These are phyloP conservation scores for Cynoglossus semilaevis DNA, from an alignment of 2,113 vertebrate genomes.

Conservation along the genomic window DNA sequence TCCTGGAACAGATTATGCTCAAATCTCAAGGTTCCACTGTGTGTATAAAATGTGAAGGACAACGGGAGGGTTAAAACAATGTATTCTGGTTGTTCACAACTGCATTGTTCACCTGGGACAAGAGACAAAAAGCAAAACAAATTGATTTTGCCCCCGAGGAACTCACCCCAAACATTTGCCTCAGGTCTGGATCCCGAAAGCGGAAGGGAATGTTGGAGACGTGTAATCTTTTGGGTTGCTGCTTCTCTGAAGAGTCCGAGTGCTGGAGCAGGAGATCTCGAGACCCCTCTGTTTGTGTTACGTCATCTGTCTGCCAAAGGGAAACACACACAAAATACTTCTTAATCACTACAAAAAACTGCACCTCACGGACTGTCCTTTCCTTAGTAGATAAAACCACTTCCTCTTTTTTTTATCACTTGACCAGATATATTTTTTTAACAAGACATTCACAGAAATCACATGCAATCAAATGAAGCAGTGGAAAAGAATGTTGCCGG, in stretches of 20 bases:
- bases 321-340: slow-evolving; percentile 56
- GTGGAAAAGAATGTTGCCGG: too few species aligned
- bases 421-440: too few species aligned
- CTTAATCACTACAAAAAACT: slow-evolving; percentile 56
- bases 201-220: slow-evolving; percentile 99
- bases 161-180: slow-evolving; percentile 92
- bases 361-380: slow-evolving; percentile 23
- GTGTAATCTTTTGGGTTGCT: slow-evolving; percentile 94
- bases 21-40: too few species aligned
- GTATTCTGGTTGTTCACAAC: too few species aligned
- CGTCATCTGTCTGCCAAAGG: slow-evolving; percentile 88
- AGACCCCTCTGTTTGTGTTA: slow-evolving; percentile 88
- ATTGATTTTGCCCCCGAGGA: neutral
- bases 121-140: neutral
- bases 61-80: too few species aligned
- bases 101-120: too few species aligned
- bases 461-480: too few species aligned
- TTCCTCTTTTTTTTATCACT: too few species aligned
- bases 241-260: slow-evolving; percentile 90
- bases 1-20: too few species aligned
- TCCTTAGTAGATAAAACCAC: too few species aligned
- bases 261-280: slow-evolving; percentile 87
- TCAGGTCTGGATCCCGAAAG: slow-evolving; percentile 94
- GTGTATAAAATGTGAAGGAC: too few species aligned
- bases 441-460: too few species aligned